Evolutionary conservation across 2,888 invertebrate genomes (phyloP), one percentile per base, ranked within the genome.

Genomic region (Pardosa pseudoannulata): DNA sequence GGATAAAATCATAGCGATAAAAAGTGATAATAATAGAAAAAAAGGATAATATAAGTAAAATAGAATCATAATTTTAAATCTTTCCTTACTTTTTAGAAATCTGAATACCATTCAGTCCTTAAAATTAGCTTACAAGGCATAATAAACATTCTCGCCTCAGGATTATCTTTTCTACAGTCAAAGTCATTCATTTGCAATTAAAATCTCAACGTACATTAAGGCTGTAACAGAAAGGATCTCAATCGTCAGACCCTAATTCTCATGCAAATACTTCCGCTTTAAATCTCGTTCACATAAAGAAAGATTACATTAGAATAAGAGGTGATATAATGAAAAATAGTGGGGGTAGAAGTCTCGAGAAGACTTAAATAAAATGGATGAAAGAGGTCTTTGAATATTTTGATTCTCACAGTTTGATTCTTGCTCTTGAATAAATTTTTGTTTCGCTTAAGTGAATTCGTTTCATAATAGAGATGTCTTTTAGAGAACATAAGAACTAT

Each of bases 131-230:
- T 2, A n/a, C n/a, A n/a, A 5, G 16, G 41, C 9, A 46, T 46
- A 46, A 46, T 46, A 46, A 46, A 46, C 41, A 16, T 11, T 46
- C 6, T 16, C 41, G 9, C 16, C 16, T 16, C 16, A 46, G 41
- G 41, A 46, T 46, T 46, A 46, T 16, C 41, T 13, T 46, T 13
- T 46, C 9, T n/a, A n/a, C n/a, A n/a, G n/a, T n/a, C n/a, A n/a
- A n/a, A n/a, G n/a, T n/a, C n/a, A n/a, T 56, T 56, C 56, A 56
- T 56, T 56, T 56, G 56, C 56, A 56, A 56, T 56, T 56, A 56
- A 56, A 56, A 56, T 56, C 23, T 13, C 11, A 13, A 5, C 16
- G 41, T 16, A 16, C 41, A 16, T 13, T 5, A 13, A 46, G 16
- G 41, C 6, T 46, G 41, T 16, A 46, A 46, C 41, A 16, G 41